phyloP scores from a whole-genome alignment of 37 sponge, comb jelly and placozoan genomes.

The Theonella swinhoei region DNA sequence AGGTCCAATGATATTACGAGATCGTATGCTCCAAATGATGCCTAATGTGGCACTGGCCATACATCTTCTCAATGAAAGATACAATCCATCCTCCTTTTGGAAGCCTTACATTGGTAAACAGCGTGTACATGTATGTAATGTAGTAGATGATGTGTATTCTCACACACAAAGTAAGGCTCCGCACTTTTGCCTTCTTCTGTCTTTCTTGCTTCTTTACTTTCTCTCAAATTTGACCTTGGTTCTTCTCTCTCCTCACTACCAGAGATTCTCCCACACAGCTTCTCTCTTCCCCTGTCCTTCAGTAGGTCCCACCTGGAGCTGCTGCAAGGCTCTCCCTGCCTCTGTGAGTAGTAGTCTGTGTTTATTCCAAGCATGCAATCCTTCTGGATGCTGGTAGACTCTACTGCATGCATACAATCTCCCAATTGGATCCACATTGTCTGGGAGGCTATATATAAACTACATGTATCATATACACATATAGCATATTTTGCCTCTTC shows the following conservation, averaged over 20 bases:
- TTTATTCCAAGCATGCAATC: not conserved
- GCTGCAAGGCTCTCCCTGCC: conserved; percentile 58
- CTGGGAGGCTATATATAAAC: not conserved
- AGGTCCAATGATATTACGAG: conserved; percentile 47
- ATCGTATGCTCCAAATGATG: conserved; percentile 70
- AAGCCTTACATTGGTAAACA: conserved; percentile 80
- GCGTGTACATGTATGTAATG: not conserved
- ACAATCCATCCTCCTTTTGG: conserved; percentile 59
- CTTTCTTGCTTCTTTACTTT: not conserved
- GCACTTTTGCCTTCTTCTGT: no score
- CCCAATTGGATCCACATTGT: not conserved
- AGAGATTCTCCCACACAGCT: conserved; percentile 72
- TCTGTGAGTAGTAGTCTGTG: conserved; percentile 29
- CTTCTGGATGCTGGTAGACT: not conserved
- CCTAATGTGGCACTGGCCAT: conserved; percentile 69
- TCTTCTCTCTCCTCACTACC: not conserved
- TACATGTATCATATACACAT: no score
- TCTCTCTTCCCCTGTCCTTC: conserved; percentile 69
- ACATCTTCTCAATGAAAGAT: conserved; percentile 71
- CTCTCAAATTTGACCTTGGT: not conserved
- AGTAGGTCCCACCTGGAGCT: conserved; percentile 54
- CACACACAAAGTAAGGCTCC: no score
- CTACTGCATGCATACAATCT: not conserved
- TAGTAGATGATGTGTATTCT: not conserved
- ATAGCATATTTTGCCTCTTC: no score